Evolutionary conservation across 1,140 invertebrate species (phyloP), one percentile per base, ranked within the genome.

Genomic region (Panulirus ornatus): DNA sequence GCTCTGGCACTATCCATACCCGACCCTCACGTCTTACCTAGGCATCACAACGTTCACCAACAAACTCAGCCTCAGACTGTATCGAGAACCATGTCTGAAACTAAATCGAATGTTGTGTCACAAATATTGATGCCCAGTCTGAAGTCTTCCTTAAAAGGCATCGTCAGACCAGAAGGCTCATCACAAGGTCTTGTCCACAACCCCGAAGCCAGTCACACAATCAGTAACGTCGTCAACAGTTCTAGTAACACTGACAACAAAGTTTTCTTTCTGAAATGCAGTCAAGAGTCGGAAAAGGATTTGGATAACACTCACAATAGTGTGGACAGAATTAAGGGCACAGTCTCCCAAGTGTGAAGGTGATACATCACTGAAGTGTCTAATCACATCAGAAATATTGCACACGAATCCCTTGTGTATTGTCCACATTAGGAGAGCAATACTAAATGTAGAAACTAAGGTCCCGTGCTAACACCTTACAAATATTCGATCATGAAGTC

Each of bases 1-100:
- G 81, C 88, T 14, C 81, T 90, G 71, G 73, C 81, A 5, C 58
- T 84, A 2, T n/a, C 83, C 22, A 58, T 54, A 1, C 34, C 58
- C 36, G 34, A 47, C 0, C 8, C 19, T 11, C 42, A n/a, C 5
- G 27, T 27, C 42, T 3, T 66, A 8, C n/a, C 58, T 27, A 0
- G 8, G 0, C n/a, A 66, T 30, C 27, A 30, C n/a, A 66, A 66
- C 58, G 30, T 8, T 22, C 58, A 30, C 0, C n/a, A 30, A n/a
- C n/a, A n/a, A n/a, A n/a, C n/a, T n/a, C n/a, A 22, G 19, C 54
- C 19, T 22, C 54, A 58, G 54, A 22, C 54, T 0, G 54, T 22
- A 22, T 58, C 19, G 5, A 66, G 30, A 66, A 30, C 58, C 11
- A 66, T 5, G 27, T 66, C 58, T 30, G 58, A 11, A 66, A 66